Conservation (phyloP, 35 echinoderm and acorn worm species). For the Stichopus chloronotus region DNA sequence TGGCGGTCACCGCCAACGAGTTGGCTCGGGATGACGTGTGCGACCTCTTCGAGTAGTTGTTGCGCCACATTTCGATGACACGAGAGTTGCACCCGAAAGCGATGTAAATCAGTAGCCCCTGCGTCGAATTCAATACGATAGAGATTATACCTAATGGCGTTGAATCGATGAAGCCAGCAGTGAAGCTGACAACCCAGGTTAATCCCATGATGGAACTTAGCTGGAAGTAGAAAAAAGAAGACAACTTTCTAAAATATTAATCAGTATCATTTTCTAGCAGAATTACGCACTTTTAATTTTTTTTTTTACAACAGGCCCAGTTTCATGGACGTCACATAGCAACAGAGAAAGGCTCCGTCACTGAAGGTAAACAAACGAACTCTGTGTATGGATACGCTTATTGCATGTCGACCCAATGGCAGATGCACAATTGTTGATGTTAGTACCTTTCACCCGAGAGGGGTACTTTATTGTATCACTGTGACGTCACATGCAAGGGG, state of each 20-base stretch:
- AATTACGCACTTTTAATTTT: too few species aligned
- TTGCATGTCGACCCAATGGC: too few species aligned
- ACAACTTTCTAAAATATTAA: background rate
- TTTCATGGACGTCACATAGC: too few species aligned
- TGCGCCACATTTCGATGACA: slow-evolving; percentile 59
- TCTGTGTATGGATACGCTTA: too few species aligned
- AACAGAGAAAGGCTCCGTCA: too few species aligned
- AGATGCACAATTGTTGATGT: too few species aligned
- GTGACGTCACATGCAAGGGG: too few species aligned
- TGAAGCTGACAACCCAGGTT: slow-evolving; percentile 74
- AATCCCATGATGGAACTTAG: slow-evolving; percentile 70
- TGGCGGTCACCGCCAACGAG: slow-evolving; percentile 2
- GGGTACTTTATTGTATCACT: too few species aligned
- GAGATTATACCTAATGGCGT: slow-evolving; percentile 58
- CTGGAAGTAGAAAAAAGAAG: slow-evolving; percentile 29
- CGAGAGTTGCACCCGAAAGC: slow-evolving; percentile 73
- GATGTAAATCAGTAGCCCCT: slow-evolving; percentile 73
- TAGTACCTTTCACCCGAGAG: too few species aligned
- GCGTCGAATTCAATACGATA: slow-evolving; percentile 76
- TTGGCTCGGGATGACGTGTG: background rate
- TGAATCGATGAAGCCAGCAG: slow-evolving; percentile 34
- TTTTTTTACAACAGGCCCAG: too few species aligned
- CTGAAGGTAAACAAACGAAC: too few species aligned
- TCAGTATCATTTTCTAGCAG: background rate
- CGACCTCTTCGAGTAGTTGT: background rate